phyloP scores from a whole-genome alignment of 2,888 invertebrate species.

The Philereme vetulata region DNA sequence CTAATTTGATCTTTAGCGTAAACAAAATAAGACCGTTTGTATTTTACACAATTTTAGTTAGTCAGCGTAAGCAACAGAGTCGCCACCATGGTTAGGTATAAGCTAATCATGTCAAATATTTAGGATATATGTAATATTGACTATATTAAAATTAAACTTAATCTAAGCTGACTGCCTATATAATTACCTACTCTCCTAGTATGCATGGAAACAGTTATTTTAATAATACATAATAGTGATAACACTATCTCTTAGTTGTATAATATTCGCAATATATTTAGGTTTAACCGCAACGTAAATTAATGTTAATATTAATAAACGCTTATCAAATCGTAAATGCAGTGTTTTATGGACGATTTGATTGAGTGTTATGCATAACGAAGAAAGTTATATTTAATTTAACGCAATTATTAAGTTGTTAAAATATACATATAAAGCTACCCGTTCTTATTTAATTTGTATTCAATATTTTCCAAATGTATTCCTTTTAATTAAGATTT shows the following conservation, averaged over 20 bases:
- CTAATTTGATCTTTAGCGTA: too few relatives aligned
- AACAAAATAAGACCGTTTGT: too few relatives aligned
- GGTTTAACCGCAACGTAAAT: slow-evolving; percentile 25
- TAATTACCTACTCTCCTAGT: too few relatives aligned
- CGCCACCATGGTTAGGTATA: background rate
- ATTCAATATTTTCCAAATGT: slow-evolving; percentile 3
- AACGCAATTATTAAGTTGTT: slow-evolving; percentile 21
- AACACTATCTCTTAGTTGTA: slow-evolving; percentile 12
- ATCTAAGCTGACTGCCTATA: too few relatives aligned
- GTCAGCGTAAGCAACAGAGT: too few relatives aligned
- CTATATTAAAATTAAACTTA: too few relatives aligned
- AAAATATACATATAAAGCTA: slow-evolving; percentile 15
- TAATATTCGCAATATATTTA: slow-evolving; percentile 26
- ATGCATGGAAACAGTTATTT: background rate
- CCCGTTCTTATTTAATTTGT: slow-evolving; percentile 1
- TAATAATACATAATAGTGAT: slow-evolving; percentile 1
- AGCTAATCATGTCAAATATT: too few relatives aligned
- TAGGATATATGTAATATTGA: too few relatives aligned
- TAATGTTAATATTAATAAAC: slow-evolving; percentile 24
- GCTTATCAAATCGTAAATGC: slow-evolving; percentile 28
- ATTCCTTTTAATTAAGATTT: slow-evolving; percentile 11
- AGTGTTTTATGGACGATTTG: slow-evolving; percentile 27
- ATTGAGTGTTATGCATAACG: slow-evolving; percentile 24
- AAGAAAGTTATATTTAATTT: slow-evolving; percentile 27
- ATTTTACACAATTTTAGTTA: too few relatives aligned